Evolutionary conservation across 2,797 vertebrate genomes (phyloP), one percentile per base, ranked within the genome.

Genomic region (Adrianichthys oophorus): DNA sequence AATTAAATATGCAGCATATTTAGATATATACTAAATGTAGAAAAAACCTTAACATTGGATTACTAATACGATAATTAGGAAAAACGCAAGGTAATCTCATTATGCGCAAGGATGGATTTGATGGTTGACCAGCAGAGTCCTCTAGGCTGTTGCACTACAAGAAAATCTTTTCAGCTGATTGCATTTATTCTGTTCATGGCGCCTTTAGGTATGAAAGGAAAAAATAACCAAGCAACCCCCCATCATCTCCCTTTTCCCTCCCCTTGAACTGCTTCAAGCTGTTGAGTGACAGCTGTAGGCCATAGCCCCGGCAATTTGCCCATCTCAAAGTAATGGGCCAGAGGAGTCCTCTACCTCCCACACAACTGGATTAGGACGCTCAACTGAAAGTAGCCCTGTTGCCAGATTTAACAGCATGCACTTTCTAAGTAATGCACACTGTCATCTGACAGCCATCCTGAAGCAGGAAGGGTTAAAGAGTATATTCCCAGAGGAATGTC

Each of bases 391-490:
- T 53, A 32, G 56, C 19, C 58, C 1, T 12, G 17, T 26, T 47
- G 54, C 3, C 3, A 55, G 45, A 55, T 68, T 64, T 54, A 64
- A 54, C 54, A 4, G 59, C 4, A 21, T 68, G 62, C 58, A 43
- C 48, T 58, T 68, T 49, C 66, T 78, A 68, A 81, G 79, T 78
- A 74, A 83, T 16, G 46, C 47, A 57, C 56, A 68, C 70, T 65
- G 77, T 79, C 74, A 68, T 83, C 58, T 74, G 72, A 80, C 82
- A 82, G 82, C 76, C 47, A 7, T 68, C 74, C 60, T 41, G 59
- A 83, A 72, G 76, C 21, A 48, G 65, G 48, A 88, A 83, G 89
- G 84, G 91, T 92, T 92, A 91, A 90, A 78, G 56, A 55, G 19
- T 79, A 37, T 3, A 83, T 79, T 83, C 85, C 85, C 76, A 50